A percentile compares a stretch with the other conserved stretches of the same genome.
phyloP scores from a whole-genome alignment of 2,888 invertebrate species.

The Muschampia plurimacula region DNA sequence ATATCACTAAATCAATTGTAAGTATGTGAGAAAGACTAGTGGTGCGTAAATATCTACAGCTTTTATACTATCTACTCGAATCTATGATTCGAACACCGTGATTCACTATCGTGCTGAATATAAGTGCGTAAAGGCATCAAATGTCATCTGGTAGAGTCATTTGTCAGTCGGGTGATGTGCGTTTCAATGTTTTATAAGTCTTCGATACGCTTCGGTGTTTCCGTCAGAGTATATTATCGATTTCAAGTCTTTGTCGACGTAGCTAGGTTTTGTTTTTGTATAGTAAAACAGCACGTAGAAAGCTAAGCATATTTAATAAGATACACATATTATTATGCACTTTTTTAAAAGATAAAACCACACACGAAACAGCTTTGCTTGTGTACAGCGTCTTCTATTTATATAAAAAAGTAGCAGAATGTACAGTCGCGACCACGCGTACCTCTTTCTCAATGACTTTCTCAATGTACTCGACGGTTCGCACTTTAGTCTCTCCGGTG shows the following conservation, averaged over 20 bases:
- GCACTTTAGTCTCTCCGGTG: conserved; percentile 94
- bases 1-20: conserved; percentile 35
- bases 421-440: conserved; percentile 79
- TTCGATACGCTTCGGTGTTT: conserved; percentile 5
- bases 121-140: conserved; percentile 22
- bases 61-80: conserved; percentile 38
- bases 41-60: conserved; percentile 37
- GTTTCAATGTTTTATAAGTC: background rate
- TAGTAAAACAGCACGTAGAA: conserved; percentile 64
- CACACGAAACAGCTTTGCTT: conserved; percentile 77
- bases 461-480: conserved; percentile 97
- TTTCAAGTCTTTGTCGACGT: conserved; percentile 42
- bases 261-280: conserved; percentile 46
- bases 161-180: conserved; percentile 21
- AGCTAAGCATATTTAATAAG: conserved; percentile 77
- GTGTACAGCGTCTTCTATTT: conserved; percentile 75
- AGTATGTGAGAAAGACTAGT: conserved; percentile 33
- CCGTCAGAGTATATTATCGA: conserved; percentile 13
- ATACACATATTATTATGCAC: conserved; percentile 58
- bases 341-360: conserved; percentile 59
- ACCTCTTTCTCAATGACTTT: conserved; percentile 98
- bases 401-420: conserved; percentile 58
- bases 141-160: conserved; percentile 16
- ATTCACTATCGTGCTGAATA: conserved; percentile 34
- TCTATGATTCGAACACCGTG: conserved; percentile 34